A percentile compares a stretch with the other conserved stretches of the same genome.
These are phyloP conservation scores for Nautilus pompilius DNA, from an alignment of 1,140 invertebrate genomes.

Conservation along the genomic window DNA sequence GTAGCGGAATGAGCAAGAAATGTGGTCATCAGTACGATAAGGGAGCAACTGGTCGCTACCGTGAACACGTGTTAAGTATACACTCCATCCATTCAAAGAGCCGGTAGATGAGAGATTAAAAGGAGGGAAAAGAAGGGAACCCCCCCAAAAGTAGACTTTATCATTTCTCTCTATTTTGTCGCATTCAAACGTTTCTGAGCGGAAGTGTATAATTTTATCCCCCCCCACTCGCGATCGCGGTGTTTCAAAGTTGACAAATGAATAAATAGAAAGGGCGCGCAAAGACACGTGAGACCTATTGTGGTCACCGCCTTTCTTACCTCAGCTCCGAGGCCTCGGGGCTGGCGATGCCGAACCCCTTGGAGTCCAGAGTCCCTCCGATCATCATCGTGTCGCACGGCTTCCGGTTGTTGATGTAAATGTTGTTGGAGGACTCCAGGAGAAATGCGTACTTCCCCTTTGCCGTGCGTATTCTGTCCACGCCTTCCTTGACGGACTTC, in stretches of 20 bases:
- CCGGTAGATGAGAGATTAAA: background rate
- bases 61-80: too few species aligned
- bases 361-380: constrained; percentile 76
- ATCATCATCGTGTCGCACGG: constrained; percentile 75
- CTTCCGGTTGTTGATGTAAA: constrained; percentile 87
- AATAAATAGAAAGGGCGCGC: background rate
- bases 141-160: too few species aligned
- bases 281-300: background rate
- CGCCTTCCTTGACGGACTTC: constrained; percentile 76
- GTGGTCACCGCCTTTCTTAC: constrained; percentile 25
- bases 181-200: too few species aligned
- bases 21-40: background rate
- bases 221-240: background rate
- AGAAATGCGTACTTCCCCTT: constrained; percentile 87
- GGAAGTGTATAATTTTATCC: too few species aligned
- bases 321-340: constrained; percentile 78
- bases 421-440: constrained; percentile 90
- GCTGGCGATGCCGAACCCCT: constrained; percentile 92
- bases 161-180: too few species aligned
- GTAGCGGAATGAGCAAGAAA: background rate
- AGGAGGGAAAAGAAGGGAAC: background rate
- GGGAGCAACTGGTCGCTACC: too few species aligned
- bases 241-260: background rate
- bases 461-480: constrained; percentile 66
- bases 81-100: too few species aligned